Percentiles rank a stretch among this genome's conserved stretches.
phyloP scores from a whole-genome alignment of 2,888 invertebrate species.

The Branchinecta sandiegonensis region DNA sequence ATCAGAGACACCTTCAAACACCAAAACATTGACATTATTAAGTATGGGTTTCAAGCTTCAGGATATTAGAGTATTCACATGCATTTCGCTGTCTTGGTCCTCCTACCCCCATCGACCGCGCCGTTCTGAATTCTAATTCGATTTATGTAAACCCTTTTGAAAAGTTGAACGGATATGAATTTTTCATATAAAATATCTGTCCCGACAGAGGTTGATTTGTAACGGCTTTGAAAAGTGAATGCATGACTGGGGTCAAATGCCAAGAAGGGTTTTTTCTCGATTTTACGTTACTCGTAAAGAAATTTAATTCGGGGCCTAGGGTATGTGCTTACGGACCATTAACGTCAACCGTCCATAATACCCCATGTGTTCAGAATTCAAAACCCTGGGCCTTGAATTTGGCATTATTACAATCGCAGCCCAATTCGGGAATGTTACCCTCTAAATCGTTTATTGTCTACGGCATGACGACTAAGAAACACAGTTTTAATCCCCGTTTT shows the following conservation, averaged over 20 bases:
- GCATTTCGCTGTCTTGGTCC: too few relatives aligned
- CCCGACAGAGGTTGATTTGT: not conserved
- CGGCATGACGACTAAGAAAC: not conserved
- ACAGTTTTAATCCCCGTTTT: not conserved
- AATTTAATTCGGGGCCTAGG: not conserved
- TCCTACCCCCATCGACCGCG: too few relatives aligned
- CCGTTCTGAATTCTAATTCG: not conserved
- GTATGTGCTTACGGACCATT: constrained; percentile 14
- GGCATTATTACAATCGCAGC: constrained; percentile 15
- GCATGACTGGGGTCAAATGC: constrained; percentile 15
- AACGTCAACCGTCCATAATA: constrained; percentile 8
- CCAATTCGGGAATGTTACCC: constrained; percentile 2
- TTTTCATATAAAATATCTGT: constrained; percentile 9
- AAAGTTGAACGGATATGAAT: constrained; percentile 9
- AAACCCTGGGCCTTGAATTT: not conserved
- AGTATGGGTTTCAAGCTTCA: too few relatives aligned
- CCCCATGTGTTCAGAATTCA: constrained; percentile 4
- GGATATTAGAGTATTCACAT: too few relatives aligned
- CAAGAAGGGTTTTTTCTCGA: not conserved
- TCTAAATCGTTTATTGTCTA: constrained; percentile 10
- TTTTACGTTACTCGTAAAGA: not conserved
- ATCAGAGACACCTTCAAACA: too few relatives aligned
- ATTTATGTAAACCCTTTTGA: constrained; percentile 14
- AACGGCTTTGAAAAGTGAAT: not conserved
- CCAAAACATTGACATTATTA: too few relatives aligned